Base-by-base conservation (phyloP, 2,888 invertebrate genomes). In the Junonia oenone region DNA sequence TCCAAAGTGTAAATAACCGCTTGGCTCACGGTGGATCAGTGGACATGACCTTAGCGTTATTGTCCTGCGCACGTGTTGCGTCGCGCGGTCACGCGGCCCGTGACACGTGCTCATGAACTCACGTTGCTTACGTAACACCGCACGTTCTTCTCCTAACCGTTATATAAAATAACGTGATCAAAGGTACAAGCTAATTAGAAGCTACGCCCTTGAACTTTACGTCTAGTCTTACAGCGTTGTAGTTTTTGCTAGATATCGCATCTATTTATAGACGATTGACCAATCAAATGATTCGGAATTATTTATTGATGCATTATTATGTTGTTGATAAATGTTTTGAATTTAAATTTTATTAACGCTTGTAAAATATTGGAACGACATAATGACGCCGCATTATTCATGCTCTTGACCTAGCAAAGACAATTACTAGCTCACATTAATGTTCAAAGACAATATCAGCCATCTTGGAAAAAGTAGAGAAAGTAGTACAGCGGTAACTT, bases 381-480 rank as follows among this genome's bases (percentile, higher is more conserved):
- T 61, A 63, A 59, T 67, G 58, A 57, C 56, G 58, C 57, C 45
- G 49, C 31, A 48, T 54, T 54, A 45, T 33, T 65, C 52, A 62
- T 66, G 63, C 71, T 76, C 78, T 81, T 88, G 87, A 88, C 85
- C 86, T 83, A 81, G 71, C 58, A 66, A 65, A 68, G 67, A 64
- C 69, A 69, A 66, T 59, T 58, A 53, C 31, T 48, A 14, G 29
- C 53, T 48, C 45, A 55, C 45, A 52, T 59, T 51, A 54, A 75
- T 71, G 74, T 71, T 74, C 79, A 72, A 75, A 75, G 72, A 72
- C 75, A 76, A 74, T 70, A 73, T 68, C 76, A 69, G 85, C 87
- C 88, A 87, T 89, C 78, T 89, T 88, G 83, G 85, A 85, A 90
- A 89, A 87, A 88, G 88, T 81, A 81, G 90, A 88, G 90, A 90